A percentile compares a stretch with the other conserved stretches of the same genome.
Conservation (phyloP, 2,797 vertebrate species). For the Hemibagrus guttatus region DNA sequence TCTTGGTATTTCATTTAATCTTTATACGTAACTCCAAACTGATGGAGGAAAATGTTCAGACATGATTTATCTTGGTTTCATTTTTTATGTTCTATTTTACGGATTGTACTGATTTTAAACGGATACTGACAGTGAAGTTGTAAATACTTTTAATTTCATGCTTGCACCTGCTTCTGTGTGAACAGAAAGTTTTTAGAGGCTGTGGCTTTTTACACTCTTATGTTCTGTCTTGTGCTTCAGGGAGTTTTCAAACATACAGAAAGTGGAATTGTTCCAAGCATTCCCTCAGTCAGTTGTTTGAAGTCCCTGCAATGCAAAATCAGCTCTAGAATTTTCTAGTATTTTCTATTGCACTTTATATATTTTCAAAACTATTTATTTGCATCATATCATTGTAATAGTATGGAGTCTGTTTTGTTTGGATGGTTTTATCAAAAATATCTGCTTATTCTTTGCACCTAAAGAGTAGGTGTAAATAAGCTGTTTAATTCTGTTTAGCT, state of each 20-base stretch:
- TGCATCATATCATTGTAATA: constrained; percentile 12
- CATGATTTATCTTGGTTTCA: too few relatives aligned
- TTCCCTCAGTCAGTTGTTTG: constrained; percentile 5
- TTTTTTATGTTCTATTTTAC: too few relatives aligned
- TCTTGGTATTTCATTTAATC: too few relatives aligned
- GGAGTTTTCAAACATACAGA: not conserved
- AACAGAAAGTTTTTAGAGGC: not conserved
- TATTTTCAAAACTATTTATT: constrained; percentile 22
- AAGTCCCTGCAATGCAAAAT: not conserved
- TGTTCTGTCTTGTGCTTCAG: not conserved
- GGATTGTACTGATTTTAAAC: too few relatives aligned
- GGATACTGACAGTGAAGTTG: not conserved
- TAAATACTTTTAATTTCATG: not conserved
- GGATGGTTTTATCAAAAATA: too few relatives aligned
- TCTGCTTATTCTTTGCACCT: not conserved
- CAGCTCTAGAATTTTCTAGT: not conserved
- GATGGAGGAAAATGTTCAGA: too few relatives aligned
- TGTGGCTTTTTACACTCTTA: not conserved
- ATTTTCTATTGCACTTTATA: constrained; percentile 13
- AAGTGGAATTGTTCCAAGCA: constrained; percentile 1
- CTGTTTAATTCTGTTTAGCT: not conserved
- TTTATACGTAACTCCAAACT: too few relatives aligned
- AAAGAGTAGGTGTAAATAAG: too few relatives aligned
- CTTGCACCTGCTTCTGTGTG: not conserved
- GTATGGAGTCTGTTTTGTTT: not conserved